Conservation (phyloP, 2,888 invertebrate species). For the Oeneis ivallda region DNA sequence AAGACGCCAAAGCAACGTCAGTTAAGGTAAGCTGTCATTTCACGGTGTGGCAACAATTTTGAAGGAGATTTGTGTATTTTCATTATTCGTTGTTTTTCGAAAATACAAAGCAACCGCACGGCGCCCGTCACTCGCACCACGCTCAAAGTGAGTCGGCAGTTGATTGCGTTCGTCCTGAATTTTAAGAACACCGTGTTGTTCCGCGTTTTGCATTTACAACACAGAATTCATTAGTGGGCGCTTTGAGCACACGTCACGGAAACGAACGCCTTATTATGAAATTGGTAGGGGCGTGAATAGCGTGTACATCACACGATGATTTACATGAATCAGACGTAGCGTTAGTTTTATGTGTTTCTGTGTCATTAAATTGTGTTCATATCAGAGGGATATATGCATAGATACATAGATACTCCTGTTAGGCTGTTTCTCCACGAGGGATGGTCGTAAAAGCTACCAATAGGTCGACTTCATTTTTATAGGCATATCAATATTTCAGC, state of each 20-base stretch:
- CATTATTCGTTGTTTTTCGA: background rate
- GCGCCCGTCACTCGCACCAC: conserved; percentile 27
- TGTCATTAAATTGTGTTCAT: conserved; percentile 25
- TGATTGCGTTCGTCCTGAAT: conserved; percentile 63
- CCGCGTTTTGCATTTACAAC: conserved; percentile 52
- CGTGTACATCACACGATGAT: conserved; percentile 21
- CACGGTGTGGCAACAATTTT: no score
- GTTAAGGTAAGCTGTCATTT: no score
- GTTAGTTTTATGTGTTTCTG: conserved; percentile 35
- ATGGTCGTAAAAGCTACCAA: background rate
- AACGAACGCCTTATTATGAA: conserved; percentile 21
- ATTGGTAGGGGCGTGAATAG: conserved; percentile 22
- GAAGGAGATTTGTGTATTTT: background rate
- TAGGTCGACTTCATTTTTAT: no score
- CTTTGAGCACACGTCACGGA: conserved; percentile 33
- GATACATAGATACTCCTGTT: background rate
- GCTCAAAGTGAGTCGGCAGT: conserved; percentile 43
- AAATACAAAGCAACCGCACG: background rate
- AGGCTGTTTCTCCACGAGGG: background rate
- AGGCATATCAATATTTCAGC: no score
- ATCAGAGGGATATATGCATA: conserved; percentile 8
- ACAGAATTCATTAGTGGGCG: conserved; percentile 44
- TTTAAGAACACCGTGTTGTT: conserved; percentile 55
- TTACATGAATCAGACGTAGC: conserved; percentile 28
- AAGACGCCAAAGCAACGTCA: no score